Conservation (phyloP, 2,888 invertebrate species). For the Dione juno region DNA sequence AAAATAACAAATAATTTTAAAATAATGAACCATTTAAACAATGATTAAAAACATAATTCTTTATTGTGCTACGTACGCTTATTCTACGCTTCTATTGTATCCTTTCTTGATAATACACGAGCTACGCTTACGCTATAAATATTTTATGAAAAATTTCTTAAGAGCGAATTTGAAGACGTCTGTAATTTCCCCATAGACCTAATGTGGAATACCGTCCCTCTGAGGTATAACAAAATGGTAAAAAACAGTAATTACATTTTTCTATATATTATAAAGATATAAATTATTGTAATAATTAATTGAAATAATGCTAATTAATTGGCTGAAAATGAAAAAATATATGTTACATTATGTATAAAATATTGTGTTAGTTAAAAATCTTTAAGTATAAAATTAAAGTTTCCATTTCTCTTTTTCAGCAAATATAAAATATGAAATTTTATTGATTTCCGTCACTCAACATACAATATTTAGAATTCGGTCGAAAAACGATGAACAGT, state of each 20-base stretch:
- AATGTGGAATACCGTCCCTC: conserved; percentile 2
- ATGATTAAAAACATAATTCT: background rate
- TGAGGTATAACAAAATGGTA: background rate
- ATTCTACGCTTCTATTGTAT: background rate
- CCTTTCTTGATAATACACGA: conserved; percentile 5
- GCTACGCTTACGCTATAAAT: conserved; percentile 15
- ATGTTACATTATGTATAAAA: too few species aligned
- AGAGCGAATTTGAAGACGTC: conserved; percentile 20
- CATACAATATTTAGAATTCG: too few species aligned
- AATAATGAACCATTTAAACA: background rate
- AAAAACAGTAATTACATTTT: background rate
- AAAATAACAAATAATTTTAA: too few species aligned
- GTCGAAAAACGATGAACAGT: too few species aligned
- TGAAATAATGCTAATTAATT: too few species aligned
- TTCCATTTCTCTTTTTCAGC: too few species aligned
- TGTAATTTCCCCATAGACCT: conserved; percentile 29
- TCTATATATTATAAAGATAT: background rate
- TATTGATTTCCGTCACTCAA: too few species aligned
- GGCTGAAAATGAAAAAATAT: too few species aligned
- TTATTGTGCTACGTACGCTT: background rate
- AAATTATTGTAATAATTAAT: background rate
- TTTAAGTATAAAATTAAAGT: too few species aligned
- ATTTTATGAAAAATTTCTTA: conserved; percentile 25
- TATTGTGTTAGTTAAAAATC: too few species aligned
- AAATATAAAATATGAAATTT: too few species aligned